Conservation (phyloP, 2,888 invertebrate species). For the Trachelus troglodyta region DNA sequence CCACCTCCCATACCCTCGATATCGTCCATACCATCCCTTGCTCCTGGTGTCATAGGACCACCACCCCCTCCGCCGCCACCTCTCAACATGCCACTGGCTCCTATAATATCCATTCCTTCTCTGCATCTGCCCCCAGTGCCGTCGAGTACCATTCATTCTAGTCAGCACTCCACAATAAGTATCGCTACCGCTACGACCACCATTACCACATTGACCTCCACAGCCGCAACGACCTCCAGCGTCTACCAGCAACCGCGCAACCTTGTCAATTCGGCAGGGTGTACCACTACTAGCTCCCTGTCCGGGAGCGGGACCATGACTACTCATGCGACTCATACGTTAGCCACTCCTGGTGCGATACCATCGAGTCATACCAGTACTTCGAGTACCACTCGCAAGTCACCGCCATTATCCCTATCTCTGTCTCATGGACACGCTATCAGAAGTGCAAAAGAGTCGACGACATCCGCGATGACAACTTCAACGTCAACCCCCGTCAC, state of each 20-base stretch:
- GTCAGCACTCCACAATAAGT: slow-evolving; percentile 56
- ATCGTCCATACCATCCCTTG: slow-evolving; percentile 45
- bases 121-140: slow-evolving; percentile 52
- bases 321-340: slow-evolving; percentile 47
- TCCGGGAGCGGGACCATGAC: slow-evolving; percentile 67
- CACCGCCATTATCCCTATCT: slow-evolving; percentile 34
- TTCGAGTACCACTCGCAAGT: slow-evolving; percentile 35
- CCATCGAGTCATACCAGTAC: slow-evolving; percentile 38
- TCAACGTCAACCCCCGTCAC: slow-evolving; percentile 25
- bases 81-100: slow-evolving; percentile 45
- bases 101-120: slow-evolving; percentile 55
- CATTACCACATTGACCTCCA: slow-evolving; percentile 10
- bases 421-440: slow-evolving; percentile 28
- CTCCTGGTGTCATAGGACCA: slow-evolving; percentile 44
- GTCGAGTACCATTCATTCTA: slow-evolving; percentile 58
- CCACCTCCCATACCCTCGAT: slow-evolving; percentile 47
- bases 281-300: slow-evolving; percentile 67
- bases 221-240: slow-evolving; percentile 37
- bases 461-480: slow-evolving; percentile 23
- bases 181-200: slow-evolving; percentile 44
- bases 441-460: slow-evolving; percentile 39
- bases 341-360: slow-evolving; percentile 37
- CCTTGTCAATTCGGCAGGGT: slow-evolving; percentile 69
- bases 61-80: slow-evolving; percentile 34
- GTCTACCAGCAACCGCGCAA: slow-evolving; percentile 50